Percentiles rank a stretch among this genome's conserved stretches.
These are phyloP conservation scores for Agrypnia vestita DNA, from an alignment of 1,140 invertebrate genomes.

Conservation along the genomic window DNA sequence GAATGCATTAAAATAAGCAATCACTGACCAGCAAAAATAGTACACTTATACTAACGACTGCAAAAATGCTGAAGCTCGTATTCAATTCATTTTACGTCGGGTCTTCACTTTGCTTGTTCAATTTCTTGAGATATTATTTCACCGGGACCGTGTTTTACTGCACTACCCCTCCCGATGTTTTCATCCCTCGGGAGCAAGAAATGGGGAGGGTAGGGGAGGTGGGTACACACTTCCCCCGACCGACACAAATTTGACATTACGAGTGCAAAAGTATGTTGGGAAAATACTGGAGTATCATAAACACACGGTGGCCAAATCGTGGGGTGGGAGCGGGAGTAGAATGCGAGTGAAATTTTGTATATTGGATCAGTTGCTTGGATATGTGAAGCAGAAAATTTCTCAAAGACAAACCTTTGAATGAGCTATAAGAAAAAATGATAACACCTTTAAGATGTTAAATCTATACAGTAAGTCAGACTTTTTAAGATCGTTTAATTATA, in stretches of 20 bases:
- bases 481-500: too few relatives aligned
- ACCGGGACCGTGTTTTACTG: slow-evolving; percentile 11
- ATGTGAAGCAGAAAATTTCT: too few relatives aligned
- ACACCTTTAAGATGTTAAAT: too few relatives aligned
- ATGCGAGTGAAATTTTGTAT: too few relatives aligned
- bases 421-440: too few relatives aligned
- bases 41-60: not conserved
- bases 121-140: slow-evolving; percentile 9
- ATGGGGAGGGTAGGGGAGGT: not conserved
- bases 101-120: not conserved
- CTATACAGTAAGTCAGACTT: too few relatives aligned
- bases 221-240: slow-evolving; percentile 8
- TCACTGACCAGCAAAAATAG: not conserved
- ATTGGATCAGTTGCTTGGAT: too few relatives aligned
- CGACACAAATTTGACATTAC: slow-evolving; percentile 62
- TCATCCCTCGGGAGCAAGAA: slow-evolving; percentile 22
- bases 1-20: not conserved
- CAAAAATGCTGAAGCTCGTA: not conserved
- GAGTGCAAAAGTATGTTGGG: slow-evolving; percentile 61
- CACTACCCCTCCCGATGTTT: slow-evolving; percentile 38
- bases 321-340: too few relatives aligned
- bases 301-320: slow-evolving; percentile 41
- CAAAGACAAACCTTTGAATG: not conserved
- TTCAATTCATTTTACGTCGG: not conserved
- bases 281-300: slow-evolving; percentile 58